Evolutionary conservation across 1,140 invertebrate genomes (phyloP).

Genomic region (Ostrea denselamellosa): DNA sequence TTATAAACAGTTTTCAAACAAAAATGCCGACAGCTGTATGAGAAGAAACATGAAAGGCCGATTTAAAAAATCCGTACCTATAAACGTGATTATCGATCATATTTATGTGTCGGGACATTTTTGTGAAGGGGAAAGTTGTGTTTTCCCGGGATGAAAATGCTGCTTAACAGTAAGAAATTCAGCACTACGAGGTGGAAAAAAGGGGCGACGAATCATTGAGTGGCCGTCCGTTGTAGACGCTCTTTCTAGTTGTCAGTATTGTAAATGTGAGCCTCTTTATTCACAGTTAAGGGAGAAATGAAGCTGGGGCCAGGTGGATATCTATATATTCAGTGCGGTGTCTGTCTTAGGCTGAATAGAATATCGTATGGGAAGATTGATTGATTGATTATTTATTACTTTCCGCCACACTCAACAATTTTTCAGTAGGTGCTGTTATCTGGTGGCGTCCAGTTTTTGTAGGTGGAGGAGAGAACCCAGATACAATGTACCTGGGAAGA

Average conservation of each 20-base stretch:
- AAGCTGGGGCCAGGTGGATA: constrained; percentile 16
- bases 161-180: neutral
- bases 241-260: neutral
- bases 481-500: no score
- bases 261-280: neutral
- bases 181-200: neutral
- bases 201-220: neutral
- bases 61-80: neutral
- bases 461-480: no score
- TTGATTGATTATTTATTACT: no score
- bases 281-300: constrained; percentile 19
- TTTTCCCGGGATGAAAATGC: neutral
- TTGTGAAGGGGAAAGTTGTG: neutral
- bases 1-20: constrained; percentile 30
- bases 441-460: no score
- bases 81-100: neutral
- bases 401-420: no score
- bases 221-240: neutral
- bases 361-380: no score
- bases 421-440: no score
- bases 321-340: no score
- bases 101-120: neutral
- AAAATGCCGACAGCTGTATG: neutral
- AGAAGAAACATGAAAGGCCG: constrained; percentile 8
- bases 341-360: neutral